Base-by-base conservation (phyloP, 2,113 vertebrate species). In the Ciconia stormi region DNA sequence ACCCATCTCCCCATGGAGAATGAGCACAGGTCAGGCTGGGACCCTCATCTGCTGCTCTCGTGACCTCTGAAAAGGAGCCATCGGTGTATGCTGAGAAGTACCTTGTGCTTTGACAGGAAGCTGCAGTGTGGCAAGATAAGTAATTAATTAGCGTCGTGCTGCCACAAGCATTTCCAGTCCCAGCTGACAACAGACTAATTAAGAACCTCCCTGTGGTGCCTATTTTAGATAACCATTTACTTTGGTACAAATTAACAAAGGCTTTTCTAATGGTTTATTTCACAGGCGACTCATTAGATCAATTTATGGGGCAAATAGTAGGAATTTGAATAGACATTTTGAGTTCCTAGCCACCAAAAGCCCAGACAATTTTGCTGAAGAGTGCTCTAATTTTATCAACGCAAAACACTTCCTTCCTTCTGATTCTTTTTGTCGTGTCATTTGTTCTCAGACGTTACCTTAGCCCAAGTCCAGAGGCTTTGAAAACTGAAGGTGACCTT, bases 121-220 rank as follows among this genome's bases (percentile, higher is more conserved):
- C 77, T 96, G 72, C 85, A 79, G 2, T 83, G 93, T 97, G 96
- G 66, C 78, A 88, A 83, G 76, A 94, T 82, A 86, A 97, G 96
- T 97, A 97, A 98, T 98, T 97, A 98, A 98, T 98, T 97, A 97
- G 94, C 52, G 44, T 66, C 4, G 52, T 79, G 86, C 96, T 95
- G 95, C 96, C 90, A 87, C 80, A 91, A 97, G 97, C 90, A 94
- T 95, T 97, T 95, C 87, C 71, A 95, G 89, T 97, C 96, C 91
- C 86, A 91, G 87, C 87, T 97, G 87, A 56, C 88, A 97, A 94
- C 36, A 89, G 46, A 89, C 93, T 97, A 97, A 98, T 98, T 98
- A 98, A 97, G 97, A 97, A 96, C 73, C 91, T 97, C 90, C 94
- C 96, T 94, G 83, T 96, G 93, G 95, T 95, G 85, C 95, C 94